These are phyloP conservation scores for Helicoverpa armigera DNA, from an alignment of 1,140 invertebrate genomes.

Conservation along the genomic window DNA sequence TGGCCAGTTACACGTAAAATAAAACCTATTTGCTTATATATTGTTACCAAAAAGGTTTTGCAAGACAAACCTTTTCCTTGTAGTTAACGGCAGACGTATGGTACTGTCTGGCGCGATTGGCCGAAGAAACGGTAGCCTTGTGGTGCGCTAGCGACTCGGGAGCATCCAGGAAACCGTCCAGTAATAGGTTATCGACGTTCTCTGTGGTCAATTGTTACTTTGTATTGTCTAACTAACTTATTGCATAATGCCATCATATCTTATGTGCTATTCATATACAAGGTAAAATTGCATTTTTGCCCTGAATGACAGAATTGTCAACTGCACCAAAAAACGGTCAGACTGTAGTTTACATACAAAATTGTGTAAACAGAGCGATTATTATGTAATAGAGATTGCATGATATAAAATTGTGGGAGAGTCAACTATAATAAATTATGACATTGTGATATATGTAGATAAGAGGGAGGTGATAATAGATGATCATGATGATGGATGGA, in stretches of 20 bases:
- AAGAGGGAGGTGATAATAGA: too few species aligned
- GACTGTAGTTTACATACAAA: neutral
- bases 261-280: too few species aligned
- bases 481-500: too few species aligned
- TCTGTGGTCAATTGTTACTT: constrained; percentile 82
- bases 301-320: too few species aligned
- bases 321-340: too few species aligned
- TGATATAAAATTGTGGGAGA: too few species aligned
- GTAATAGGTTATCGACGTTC: constrained; percentile 91
- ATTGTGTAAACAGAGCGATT: neutral
- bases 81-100: constrained; percentile 72
- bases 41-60: neutral
- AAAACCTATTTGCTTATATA: too few species aligned
- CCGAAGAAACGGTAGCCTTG: constrained; percentile 47
- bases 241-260: neutral
- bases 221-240: neutral
- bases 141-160: constrained; percentile 59
- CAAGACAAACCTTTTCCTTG: constrained; percentile 61
- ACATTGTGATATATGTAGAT: too few species aligned
- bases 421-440: too few species aligned
- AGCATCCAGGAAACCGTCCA: constrained; percentile 96
- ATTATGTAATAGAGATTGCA: neutral
- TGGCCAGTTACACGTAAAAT: neutral
- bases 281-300: too few species aligned
- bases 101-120: constrained; percentile 62